Conservation (phyloP, 2,888 invertebrate genomes). For the Tinea trinotella region DNA sequence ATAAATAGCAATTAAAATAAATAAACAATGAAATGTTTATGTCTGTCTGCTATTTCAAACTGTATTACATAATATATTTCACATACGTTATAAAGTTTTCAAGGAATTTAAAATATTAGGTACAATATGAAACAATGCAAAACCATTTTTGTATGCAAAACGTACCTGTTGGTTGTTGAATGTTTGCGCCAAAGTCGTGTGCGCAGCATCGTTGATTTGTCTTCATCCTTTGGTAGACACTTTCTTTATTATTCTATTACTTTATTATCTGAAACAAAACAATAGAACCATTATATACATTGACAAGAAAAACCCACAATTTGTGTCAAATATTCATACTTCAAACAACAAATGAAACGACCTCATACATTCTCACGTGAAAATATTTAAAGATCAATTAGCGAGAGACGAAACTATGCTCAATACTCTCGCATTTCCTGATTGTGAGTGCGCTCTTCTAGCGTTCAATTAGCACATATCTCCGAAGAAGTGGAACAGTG, state of each 20-base stretch:
- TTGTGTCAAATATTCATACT: conserved; percentile 2
- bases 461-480: conserved; percentile 29
- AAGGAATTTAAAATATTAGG: too few species aligned
- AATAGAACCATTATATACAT: not conserved
- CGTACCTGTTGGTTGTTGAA: conserved; percentile 55
- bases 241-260: conserved; percentile 21
- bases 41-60: too few species aligned
- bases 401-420: conserved; percentile 2
- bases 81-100: too few species aligned
- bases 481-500: conserved; percentile 39
- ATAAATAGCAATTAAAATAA: not conserved
- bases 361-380: conserved; percentile 5
- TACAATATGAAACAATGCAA: not conserved
- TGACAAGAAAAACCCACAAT: not conserved
- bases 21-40: not conserved
- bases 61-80: too few species aligned
- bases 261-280: conserved; percentile 41
- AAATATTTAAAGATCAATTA: conserved; percentile 15
- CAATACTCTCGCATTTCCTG: conserved; percentile 14
- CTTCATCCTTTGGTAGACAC: conserved; percentile 65
- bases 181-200: conserved; percentile 50
- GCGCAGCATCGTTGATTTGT: conserved; percentile 59
- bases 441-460: conserved; percentile 10
- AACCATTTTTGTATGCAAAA: not conserved
- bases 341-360: not conserved